Evolutionary conservation across 2,888 invertebrate species (phyloP).

Genomic region (Zelleria hepariella): DNA sequence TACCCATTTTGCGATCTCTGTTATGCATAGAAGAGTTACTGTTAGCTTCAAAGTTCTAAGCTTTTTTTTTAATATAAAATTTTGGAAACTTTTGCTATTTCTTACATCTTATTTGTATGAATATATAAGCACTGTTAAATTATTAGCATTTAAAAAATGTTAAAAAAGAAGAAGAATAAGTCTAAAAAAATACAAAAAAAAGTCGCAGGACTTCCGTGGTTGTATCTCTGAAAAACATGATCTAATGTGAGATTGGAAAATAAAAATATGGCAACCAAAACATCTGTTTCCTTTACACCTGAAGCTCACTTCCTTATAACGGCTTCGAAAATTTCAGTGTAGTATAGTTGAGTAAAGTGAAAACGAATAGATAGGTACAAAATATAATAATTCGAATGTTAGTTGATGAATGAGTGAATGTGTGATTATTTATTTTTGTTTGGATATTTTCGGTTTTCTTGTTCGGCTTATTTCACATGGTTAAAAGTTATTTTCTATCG

Average conservation of each 20-base stretch:
- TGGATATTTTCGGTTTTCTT: neutral
- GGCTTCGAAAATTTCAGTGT: too few relatives aligned
- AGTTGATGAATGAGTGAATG: neutral
- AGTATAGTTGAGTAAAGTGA: too few relatives aligned
- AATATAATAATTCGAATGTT: neutral
- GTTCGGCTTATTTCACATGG: neutral
- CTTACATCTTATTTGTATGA: neutral
- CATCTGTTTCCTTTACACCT: slow-evolving; percentile 67
- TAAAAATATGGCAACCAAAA: slow-evolving; percentile 53
- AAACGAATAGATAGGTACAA: too few relatives aligned
- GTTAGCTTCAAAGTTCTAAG: too few relatives aligned
- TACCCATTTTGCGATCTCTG: neutral
- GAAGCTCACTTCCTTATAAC: slow-evolving; percentile 21
- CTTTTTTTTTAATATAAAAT: too few relatives aligned
- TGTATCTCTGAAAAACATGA: slow-evolving; percentile 21
- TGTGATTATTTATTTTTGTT: too few relatives aligned
- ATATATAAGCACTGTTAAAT: neutral
- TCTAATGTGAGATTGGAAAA: slow-evolving; percentile 50
- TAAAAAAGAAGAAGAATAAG: neutral
- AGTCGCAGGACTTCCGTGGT: slow-evolving; percentile 13
- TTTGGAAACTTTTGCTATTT: too few relatives aligned
- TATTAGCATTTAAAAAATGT: neutral
- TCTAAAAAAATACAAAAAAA: neutral
- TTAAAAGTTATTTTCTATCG: neutral
- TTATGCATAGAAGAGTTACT: neutral